Base-by-base conservation (phyloP, 2,797 vertebrate genomes). In the Phataginus tetradactyla region DNA sequence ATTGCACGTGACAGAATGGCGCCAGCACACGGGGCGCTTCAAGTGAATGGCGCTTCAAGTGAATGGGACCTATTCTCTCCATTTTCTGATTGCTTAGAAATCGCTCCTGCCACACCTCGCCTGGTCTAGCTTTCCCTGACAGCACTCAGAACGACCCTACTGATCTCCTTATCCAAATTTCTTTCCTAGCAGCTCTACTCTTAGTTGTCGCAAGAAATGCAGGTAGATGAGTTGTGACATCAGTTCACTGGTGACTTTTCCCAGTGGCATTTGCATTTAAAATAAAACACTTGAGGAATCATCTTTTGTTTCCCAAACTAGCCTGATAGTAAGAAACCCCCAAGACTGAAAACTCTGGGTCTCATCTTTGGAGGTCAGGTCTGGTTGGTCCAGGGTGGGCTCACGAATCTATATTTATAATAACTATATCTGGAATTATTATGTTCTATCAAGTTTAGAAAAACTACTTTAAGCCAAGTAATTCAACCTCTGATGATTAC, bases 251-350 rank as follows among this genome's bases (percentile, higher is more conserved):
- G 42, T 53, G 42, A 68, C 4, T 53, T 53, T 61, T 72, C 32
- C 17, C 18, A 55, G 37, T 69, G 49, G 45, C 4, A 69, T 87
- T 94, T 87, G 12, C 10, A 34, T 75, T 87, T 95, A 45, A 83
- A 94, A 90, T n/a, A 34, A 95, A 90, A 61, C 51, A 75, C 59
- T 71, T 27, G 45, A 93, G 39, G 51, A 96, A 88, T 14, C 9
- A 68, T 81, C 34, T 32, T 66, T 68, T 93, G 39, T 90, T 78
- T 78, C 20, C 51, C 45, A 87, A 77, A 84, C 34, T 77, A 79
- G 5, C 18, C 34, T 51, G 42, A 78, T 57, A 11, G 2, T 42
- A 86, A 86, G 68, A 86, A 81, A 69, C 32, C 77, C 2, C 21
- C 9, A 77, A 68, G 13, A 15, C 21, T 72, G 72, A 68, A 55